Conservation (phyloP, 30 jellyfish, hydroid and myxozoan species). For the Aurelia sp. region DNA sequence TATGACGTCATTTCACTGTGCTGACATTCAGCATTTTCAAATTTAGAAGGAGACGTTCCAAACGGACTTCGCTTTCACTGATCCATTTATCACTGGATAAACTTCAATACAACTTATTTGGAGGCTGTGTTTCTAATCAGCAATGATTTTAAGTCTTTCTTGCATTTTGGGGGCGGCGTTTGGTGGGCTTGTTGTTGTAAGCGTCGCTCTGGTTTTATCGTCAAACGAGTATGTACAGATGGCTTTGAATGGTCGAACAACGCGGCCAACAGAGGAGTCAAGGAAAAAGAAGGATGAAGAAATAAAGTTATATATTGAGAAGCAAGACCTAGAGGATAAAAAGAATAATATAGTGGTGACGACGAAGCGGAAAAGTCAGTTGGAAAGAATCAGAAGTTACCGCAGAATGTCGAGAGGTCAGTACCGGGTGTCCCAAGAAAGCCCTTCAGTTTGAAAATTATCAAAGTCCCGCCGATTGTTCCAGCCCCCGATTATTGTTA, state of each 20-base stretch:
- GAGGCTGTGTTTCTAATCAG: no score
- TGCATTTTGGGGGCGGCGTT: neutral
- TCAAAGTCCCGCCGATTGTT: no score
- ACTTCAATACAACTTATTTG: no score
- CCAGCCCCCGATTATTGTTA: no score
- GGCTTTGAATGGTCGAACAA: neutral
- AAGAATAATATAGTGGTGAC: neutral
- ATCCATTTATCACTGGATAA: no score
- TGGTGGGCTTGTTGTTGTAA: neutral
- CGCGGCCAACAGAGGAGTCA: slow-evolving; percentile 7
- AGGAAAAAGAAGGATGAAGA: slow-evolving; percentile 5
- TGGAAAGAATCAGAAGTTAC: neutral
- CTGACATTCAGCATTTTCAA: no score
- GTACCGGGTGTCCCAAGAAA: neutral
- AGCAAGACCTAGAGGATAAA: neutral
- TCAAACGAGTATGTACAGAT: neutral
- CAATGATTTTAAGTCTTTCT: neutral
- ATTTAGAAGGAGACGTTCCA: no score
- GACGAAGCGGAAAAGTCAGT: no score
- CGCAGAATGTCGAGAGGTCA: neutral
- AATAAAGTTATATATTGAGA: neutral
- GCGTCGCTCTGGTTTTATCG: neutral
- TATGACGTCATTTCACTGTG: no score
- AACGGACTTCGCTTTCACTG: no score
- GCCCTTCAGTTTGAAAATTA: no score